Conservation (phyloP, 1,140 invertebrate species). For the Anastrepha obliqua region DNA sequence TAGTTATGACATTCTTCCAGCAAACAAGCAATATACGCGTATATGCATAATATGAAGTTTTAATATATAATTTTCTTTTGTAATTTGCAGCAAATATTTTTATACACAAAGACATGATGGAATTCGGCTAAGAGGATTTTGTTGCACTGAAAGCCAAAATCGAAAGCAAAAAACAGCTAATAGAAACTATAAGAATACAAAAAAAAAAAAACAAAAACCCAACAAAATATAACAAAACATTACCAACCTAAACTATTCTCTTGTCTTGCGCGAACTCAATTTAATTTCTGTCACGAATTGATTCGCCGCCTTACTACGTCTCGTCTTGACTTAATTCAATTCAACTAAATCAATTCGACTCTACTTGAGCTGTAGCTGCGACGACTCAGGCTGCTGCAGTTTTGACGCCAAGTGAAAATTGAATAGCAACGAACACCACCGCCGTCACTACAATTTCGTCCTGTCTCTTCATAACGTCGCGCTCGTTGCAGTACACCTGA, state of each 20-base stretch:
- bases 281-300: constrained; percentile 13
- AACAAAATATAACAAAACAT: background rate
- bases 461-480: background rate
- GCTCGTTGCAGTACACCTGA: background rate
- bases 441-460: background rate
- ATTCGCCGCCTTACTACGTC: constrained; percentile 9
- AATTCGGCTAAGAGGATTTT: constrained; percentile 64
- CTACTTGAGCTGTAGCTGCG: background rate
- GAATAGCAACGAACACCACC: background rate
- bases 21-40: no score
- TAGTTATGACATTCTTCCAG: no score
- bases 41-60: background rate
- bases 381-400: background rate
- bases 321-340: constrained; percentile 38
- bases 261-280: constrained; percentile 26
- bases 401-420: background rate
- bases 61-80: background rate
- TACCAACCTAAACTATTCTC: constrained; percentile 3
- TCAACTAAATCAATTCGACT: constrained; percentile 29
- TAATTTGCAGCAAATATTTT: constrained; percentile 66
- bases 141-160: background rate
- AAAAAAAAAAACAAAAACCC: background rate
- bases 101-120: constrained; percentile 71
- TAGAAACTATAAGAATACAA: background rate
- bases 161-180: background rate